Percentiles rank a stretch among this genome's conserved stretches.
Evolutionary conservation across 2,888 invertebrate genomes (phyloP).

Genomic region (Sarcophaga subvicina): DNA sequence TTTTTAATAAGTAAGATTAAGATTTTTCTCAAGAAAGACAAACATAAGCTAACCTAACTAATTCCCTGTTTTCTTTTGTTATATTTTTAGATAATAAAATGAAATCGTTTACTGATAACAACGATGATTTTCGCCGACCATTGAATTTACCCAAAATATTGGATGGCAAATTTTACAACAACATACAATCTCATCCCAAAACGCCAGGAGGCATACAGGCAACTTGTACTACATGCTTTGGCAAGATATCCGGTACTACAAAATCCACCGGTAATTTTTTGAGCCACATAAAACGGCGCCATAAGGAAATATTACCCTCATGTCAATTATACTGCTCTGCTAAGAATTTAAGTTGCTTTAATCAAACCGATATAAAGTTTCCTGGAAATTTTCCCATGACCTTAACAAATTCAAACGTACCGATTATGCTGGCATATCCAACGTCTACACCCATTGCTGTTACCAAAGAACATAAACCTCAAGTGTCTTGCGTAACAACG

Average conservation of each 20-base stretch:
- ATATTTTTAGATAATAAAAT: slow-evolving; percentile 50
- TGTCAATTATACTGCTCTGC: slow-evolving; percentile 76
- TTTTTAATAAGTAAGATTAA: slow-evolving; percentile 30
- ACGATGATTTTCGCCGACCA: slow-evolving; percentile 74
- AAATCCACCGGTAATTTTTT: slow-evolving; percentile 79
- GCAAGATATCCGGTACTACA: slow-evolving; percentile 78
- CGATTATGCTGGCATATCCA: slow-evolving; percentile 55
- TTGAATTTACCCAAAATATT: slow-evolving; percentile 77
- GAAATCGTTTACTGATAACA: slow-evolving; percentile 28
- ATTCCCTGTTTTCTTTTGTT: slow-evolving; percentile 59
- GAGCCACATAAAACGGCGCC: slow-evolving; percentile 78
- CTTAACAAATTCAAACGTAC: slow-evolving; percentile 31
- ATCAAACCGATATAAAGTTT: slow-evolving; percentile 59
- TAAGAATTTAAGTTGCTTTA: slow-evolving; percentile 63
- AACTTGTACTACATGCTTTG: slow-evolving; percentile 78
- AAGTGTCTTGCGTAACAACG: slow-evolving; percentile 17
- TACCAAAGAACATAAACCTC: slow-evolving; percentile 15
- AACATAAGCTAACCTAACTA: slow-evolving; percentile 32
- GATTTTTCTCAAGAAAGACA: not conserved
- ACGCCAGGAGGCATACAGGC: slow-evolving; percentile 79
- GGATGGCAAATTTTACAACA: slow-evolving; percentile 78
- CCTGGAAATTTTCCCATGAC: slow-evolving; percentile 42
- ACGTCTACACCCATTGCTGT: not conserved
- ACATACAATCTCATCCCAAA: slow-evolving; percentile 78
- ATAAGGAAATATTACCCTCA: slow-evolving; percentile 75